phyloP scores from a whole-genome alignment of 2,888 invertebrate genomes.

The Axea sp. region DNA sequence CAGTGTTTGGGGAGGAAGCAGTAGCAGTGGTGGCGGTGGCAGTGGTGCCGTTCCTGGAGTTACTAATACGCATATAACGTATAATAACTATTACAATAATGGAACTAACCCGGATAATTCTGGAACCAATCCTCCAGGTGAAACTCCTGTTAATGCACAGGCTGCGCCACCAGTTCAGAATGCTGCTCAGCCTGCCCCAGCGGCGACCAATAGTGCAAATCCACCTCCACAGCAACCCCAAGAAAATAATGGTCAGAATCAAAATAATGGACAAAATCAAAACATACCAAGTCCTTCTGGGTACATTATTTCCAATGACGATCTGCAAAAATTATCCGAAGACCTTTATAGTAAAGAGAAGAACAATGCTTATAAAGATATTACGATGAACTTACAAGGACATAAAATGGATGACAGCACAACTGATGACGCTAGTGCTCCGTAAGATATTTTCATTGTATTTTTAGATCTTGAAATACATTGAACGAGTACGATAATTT shows the following conservation, averaged over 20 bases:
- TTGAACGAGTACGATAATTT: too few relatives aligned
- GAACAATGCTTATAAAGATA: constrained; percentile 86
- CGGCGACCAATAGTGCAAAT: constrained; percentile 39
- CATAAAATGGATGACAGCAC: constrained; percentile 86
- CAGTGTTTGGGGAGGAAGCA: constrained; percentile 70
- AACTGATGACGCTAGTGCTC: constrained; percentile 86
- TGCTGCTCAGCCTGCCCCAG: constrained; percentile 39
- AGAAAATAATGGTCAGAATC: constrained; percentile 5
- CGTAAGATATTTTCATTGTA: constrained; percentile 84
- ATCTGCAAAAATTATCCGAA: constrained; percentile 86
- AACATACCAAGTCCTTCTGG: constrained; percentile 68
- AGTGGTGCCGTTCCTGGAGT: constrained; percentile 66
- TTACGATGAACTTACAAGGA: constrained; percentile 87
- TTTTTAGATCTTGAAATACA: too few relatives aligned
- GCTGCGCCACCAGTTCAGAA: constrained; percentile 43
- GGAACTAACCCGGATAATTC: constrained; percentile 62
- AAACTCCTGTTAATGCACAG: constrained; percentile 35
- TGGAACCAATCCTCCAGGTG: constrained; percentile 28
- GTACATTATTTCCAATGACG: constrained; percentile 81
- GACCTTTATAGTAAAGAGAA: constrained; percentile 85
- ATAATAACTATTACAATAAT: constrained; percentile 77
- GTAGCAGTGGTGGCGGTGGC: constrained; percentile 64
- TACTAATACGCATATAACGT: constrained; percentile 74
- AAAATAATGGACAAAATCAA: constrained; percentile 22
- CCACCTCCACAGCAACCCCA: constrained; percentile 39